phyloP scores from a whole-genome alignment of 2,113 vertebrate genomes.

The Oreocharis arfaki region DNA sequence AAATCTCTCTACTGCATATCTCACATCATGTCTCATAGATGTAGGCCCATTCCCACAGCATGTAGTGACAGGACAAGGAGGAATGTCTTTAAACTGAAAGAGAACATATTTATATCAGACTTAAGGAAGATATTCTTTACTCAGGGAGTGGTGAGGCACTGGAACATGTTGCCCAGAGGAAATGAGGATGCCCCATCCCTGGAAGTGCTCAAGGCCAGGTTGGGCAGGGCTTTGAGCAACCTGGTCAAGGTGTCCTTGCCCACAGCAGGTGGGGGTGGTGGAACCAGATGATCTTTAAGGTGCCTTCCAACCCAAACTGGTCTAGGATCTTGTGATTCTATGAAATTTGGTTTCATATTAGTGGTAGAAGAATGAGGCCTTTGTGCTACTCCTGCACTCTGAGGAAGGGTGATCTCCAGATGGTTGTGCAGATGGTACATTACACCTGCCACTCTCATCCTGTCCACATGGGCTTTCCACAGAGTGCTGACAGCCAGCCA shows the following conservation, averaged over 20 bases:
- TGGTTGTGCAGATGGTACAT: constrained; percentile 5
- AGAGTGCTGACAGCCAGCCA: background rate
- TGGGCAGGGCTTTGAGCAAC: fast-evolving
- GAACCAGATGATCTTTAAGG: background rate
- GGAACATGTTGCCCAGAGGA: background rate
- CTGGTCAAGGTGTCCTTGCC: background rate
- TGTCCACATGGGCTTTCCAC: background rate
- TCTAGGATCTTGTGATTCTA: background rate
- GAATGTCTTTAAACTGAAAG: background rate
- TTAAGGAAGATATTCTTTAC: background rate
- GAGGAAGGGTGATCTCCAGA: constrained; percentile 3
- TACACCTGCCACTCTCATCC: constrained; percentile 8
- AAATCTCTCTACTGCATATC: background rate
- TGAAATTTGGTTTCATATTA: background rate
- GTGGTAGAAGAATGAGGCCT: background rate
- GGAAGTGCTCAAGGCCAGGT: background rate
- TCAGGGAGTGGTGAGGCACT: background rate
- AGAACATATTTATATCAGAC: background rate
- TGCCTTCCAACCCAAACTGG: background rate
- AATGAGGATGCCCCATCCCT: background rate
- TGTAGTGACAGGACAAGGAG: background rate
- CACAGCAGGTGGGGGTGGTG: fast-evolving
- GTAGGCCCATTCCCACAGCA: background rate
- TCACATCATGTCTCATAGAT: background rate
- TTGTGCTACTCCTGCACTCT: background rate